Evolutionary conservation across 2,888 invertebrate genomes (phyloP), one percentile per base, ranked within the genome.

Genomic region (Pterostichus niger): DNA sequence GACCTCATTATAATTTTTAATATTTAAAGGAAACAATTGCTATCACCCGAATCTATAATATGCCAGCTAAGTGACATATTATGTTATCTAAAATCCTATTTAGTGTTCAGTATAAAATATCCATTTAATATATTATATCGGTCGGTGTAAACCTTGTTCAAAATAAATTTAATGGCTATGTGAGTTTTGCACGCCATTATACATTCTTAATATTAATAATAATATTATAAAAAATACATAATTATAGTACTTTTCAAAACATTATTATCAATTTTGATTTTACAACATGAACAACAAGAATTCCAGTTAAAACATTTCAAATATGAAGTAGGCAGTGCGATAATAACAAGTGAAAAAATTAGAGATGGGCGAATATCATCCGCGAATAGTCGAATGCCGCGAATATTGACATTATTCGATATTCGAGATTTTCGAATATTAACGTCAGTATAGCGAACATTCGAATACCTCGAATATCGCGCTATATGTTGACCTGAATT

Each of bases 81-180:
- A 77, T 77, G 40, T 56, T 77, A 77, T 77, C 77, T 56, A 13
- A 35, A 77, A 40, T 77, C 13, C 35, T 56, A 44, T 71, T 44
- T 44, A 77, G 40, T 5, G 54, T 54, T 33, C 68, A 46, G 79
- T 68, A 79, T 79, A 79, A 79, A 79, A 79, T 79, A 68, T 64
- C 79, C 79, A 79, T 79, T 79, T 68, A 79, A 31, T 49, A 79
- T 64, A 68, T 68, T 79, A 79, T 64, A 79, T 79, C 79, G 64
- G 79, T 35, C n/a, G 52, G 33, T 64, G 31, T 61, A 68, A 17
- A 56, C 44, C 59, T 64, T 64, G 79, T 79, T 79, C 79, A 79
- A 64, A 79, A 79, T 64, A 64, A 64, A 52, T 46, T 64, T 64
- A 79, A 64, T 46, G 46, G 33, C 61, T 79, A 79, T 79, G 79